A percentile compares a stretch with the other conserved stretches of the same genome.
These are phyloP conservation scores for Corythornis vintsioides DNA, from an alignment of 2,113 vertebrate genomes.

Conservation along the genomic window DNA sequence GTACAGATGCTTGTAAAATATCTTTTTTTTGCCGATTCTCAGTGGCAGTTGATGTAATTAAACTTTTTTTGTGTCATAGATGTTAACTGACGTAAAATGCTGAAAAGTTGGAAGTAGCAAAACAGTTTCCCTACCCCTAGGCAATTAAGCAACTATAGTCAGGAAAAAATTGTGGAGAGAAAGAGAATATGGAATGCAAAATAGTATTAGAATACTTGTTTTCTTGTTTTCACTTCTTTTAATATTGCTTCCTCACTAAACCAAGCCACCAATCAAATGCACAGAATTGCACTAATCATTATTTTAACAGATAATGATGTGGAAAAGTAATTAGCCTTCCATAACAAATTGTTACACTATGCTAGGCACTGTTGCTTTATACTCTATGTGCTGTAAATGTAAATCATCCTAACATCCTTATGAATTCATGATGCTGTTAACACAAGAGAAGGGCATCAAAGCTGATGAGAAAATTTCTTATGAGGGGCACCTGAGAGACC, in stretches of 20 bases:
- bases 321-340: conserved; percentile 12
- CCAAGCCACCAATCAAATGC: background rate
- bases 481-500: no score
- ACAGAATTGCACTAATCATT: background rate
- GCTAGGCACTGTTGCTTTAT: background rate
- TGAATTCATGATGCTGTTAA: background rate
- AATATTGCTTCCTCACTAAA: background rate
- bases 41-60: background rate
- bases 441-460: background rate
- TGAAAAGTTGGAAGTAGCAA: background rate
- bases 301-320: background rate
- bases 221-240: background rate
- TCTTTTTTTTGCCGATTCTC: background rate
- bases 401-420: background rate
- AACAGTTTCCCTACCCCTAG: background rate
- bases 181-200: background rate
- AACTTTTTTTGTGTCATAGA: background rate
- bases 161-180: background rate
- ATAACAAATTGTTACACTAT: background rate
- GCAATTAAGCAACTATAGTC: background rate
- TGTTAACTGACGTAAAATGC: background rate
- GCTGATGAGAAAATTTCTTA: no score
- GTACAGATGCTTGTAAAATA: background rate
- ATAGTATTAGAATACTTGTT: background rate
- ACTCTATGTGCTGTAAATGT: background rate